These are phyloP conservation scores for Mythimna pallens DNA, from an alignment of 2,888 invertebrate genomes.

Conservation along the genomic window DNA sequence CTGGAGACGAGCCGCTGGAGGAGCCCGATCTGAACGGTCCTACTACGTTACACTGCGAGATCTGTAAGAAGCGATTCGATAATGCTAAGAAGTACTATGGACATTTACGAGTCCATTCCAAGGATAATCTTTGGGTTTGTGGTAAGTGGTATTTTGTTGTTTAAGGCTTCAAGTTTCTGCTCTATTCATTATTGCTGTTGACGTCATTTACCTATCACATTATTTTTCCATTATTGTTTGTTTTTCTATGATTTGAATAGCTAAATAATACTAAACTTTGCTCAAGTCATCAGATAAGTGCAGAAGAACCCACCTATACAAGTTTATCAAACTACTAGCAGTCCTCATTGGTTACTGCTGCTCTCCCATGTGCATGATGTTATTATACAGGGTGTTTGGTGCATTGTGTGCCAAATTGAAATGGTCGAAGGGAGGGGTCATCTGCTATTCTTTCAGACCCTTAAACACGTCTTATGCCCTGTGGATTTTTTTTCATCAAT, in stretches of 20 bases:
- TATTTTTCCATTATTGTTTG: background rate
- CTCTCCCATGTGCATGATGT: too few species aligned
- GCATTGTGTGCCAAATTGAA: too few species aligned
- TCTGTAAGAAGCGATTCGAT: conserved; percentile 85
- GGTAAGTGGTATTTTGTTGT: conserved; percentile 70
- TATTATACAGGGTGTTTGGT: too few species aligned
- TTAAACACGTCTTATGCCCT: too few species aligned
- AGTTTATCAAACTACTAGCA: too few species aligned
- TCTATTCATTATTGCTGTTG: background rate
- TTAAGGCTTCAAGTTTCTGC: background rate
- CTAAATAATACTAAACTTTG: background rate
- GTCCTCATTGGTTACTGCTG: too few species aligned
- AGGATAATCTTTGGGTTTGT: conserved; percentile 86
- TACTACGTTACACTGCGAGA: conserved; percentile 85
- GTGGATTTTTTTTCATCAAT: too few species aligned
- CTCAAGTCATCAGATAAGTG: background rate
- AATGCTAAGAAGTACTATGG: conserved; percentile 88
- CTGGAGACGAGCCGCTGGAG: conserved; percentile 83
- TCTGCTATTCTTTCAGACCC: too few species aligned
- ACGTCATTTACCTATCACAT: background rate
- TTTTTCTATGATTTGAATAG: background rate
- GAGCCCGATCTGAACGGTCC: conserved; percentile 87
- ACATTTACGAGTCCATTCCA: conserved; percentile 86
- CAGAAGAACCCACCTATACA: background rate
- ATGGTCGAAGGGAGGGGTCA: too few species aligned